Percentiles rank a stretch among this genome's conserved stretches.
Conservation (phyloP, 2,797 vertebrate genomes). For the Chelon labrosus region DNA sequence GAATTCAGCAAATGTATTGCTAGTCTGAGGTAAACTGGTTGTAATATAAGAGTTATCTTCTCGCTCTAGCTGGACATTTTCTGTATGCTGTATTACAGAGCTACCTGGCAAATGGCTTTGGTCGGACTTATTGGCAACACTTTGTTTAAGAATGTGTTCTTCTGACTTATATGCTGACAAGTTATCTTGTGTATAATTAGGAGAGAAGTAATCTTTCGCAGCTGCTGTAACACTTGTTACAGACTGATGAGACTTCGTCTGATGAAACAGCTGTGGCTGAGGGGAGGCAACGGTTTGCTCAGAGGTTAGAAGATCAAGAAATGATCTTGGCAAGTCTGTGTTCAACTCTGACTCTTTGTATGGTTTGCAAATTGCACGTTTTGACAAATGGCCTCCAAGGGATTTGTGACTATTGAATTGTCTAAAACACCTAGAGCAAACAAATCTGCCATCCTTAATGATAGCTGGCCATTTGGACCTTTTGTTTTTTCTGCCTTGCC, state of each 20-base stretch:
- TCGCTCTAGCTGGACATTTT: constrained; percentile 70
- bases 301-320: constrained; percentile 94
- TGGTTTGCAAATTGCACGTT: constrained; percentile 91
- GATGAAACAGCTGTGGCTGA: constrained; percentile 84
- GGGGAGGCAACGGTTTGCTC: constrained; percentile 84
- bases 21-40: constrained; percentile 80
- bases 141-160: constrained; percentile 89
- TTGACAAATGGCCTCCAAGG: constrained; percentile 96
- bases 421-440: constrained; percentile 94
- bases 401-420: constrained; percentile 94
- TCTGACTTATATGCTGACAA: constrained; percentile 79
- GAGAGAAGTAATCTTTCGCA: constrained; percentile 81
- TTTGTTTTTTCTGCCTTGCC: constrained; percentile 84
- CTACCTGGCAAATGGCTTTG: constrained; percentile 72
- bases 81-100: constrained; percentile 85
- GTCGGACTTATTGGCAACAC: constrained; percentile 85
- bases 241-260: constrained; percentile 86
- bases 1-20: constrained; percentile 80
- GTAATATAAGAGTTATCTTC: constrained; percentile 68
- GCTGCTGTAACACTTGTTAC: constrained; percentile 80
- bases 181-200: constrained; percentile 82
- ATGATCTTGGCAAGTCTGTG: constrained; percentile 88
- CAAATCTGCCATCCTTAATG: constrained; percentile 93
- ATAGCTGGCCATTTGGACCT: constrained; percentile 96
- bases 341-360: constrained; percentile 89